Conservation (phyloP, 2,888 invertebrate genomes). For the Venustoraphidia nigricollis region DNA sequence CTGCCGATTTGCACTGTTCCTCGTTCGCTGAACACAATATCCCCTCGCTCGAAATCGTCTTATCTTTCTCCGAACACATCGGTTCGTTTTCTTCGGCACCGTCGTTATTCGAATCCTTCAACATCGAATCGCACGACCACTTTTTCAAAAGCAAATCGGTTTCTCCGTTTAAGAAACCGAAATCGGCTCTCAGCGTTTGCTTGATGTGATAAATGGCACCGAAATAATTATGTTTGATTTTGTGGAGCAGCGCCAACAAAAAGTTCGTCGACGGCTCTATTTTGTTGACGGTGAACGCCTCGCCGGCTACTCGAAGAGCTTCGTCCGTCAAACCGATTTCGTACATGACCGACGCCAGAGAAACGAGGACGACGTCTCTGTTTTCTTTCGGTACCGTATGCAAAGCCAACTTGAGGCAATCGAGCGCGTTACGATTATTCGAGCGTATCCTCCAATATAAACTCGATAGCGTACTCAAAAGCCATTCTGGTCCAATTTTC, state of each 20-base stretch:
- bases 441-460: conserved; percentile 64
- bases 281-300: conserved; percentile 43
- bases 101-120: background rate
- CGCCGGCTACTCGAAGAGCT: conserved; percentile 40
- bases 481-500: conserved; percentile 60
- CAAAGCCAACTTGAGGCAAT: conserved; percentile 50
- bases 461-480: conserved; percentile 54
- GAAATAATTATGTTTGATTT: conserved; percentile 42
- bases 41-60: conserved; percentile 18
- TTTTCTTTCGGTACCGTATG: conserved; percentile 38
- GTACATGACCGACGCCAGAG: conserved; percentile 51
- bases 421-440: conserved; percentile 48
- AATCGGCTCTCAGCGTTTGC: conserved; percentile 39
- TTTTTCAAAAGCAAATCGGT: conserved; percentile 33
- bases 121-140: conserved; percentile 33
- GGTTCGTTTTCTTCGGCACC: background rate
- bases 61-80: conserved; percentile 19
- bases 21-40: conserved; percentile 25
- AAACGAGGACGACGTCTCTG: conserved; percentile 50
- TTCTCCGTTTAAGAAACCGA: conserved; percentile 30
- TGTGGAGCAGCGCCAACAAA: conserved; percentile 45
- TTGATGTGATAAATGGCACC: conserved; percentile 46
- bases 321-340: conserved; percentile 49
- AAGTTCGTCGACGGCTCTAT: conserved; percentile 61
- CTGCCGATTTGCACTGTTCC: conserved; percentile 24